phyloP scores from a whole-genome alignment of 2,797 vertebrate species.

The Muraenolepis orangiensis region DNA sequence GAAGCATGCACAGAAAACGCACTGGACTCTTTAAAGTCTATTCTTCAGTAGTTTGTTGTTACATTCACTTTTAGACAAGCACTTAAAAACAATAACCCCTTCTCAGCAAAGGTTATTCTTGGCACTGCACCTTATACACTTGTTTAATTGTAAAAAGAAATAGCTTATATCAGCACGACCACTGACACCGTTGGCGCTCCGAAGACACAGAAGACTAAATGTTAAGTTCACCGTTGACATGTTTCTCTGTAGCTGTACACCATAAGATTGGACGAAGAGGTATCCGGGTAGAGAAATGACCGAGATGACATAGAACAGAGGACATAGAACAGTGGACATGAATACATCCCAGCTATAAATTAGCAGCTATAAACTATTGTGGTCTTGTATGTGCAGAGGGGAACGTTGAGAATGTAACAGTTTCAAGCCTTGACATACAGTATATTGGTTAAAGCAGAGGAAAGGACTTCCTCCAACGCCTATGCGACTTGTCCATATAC shows the following conservation, averaged over 20 bases:
- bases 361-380: slow-evolving; percentile 66
- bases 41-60: slow-evolving; percentile 31
- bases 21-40: slow-evolving; percentile 51
- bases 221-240: slow-evolving; percentile 54
- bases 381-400: slow-evolving; percentile 57
- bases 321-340: slow-evolving; percentile 47
- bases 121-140: slow-evolving; percentile 43
- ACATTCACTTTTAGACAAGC: slow-evolving; percentile 35
- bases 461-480: slow-evolving; percentile 25
- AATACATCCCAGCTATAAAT: slow-evolving; percentile 43
- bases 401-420: slow-evolving; percentile 73
- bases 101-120: slow-evolving; percentile 50
- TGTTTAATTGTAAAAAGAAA: slow-evolving; percentile 60
- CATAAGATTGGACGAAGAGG: slow-evolving; percentile 69
- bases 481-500: neutral
- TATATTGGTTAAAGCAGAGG: slow-evolving; percentile 49
- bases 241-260: slow-evolving; percentile 54
- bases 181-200: slow-evolving; percentile 42
- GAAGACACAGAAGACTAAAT: slow-evolving; percentile 55
- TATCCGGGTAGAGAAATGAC: slow-evolving; percentile 67
- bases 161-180: slow-evolving; percentile 62
- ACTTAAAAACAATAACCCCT: slow-evolving; percentile 33
- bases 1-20: slow-evolving; percentile 51
- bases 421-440: slow-evolving; percentile 70
- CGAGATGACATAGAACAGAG: slow-evolving; percentile 45